phyloP scores from a whole-genome alignment of 2,888 invertebrate genomes.

The Meghimatium bilineatum region DNA sequence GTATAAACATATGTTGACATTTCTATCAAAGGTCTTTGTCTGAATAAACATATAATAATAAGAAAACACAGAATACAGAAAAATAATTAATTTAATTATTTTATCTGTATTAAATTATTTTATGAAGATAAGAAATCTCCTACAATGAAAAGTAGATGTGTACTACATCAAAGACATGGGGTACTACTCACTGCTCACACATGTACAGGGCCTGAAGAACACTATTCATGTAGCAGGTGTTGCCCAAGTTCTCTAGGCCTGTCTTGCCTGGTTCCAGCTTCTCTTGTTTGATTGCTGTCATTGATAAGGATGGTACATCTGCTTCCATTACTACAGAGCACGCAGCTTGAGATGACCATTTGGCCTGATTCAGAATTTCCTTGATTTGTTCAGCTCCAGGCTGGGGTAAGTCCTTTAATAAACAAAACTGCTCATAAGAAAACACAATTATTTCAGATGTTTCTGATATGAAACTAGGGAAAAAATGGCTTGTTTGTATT shows the following conservation, averaged over 20 bases:
- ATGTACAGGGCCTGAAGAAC: constrained; percentile 89
- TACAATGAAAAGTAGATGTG: too few species aligned
- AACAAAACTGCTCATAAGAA: too few species aligned
- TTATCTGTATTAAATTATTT: too few species aligned
- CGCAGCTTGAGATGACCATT: constrained; percentile 57
- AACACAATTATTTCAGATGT: neutral
- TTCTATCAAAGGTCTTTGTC: too few species aligned
- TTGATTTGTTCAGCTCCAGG: constrained; percentile 66
- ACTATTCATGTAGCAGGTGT: constrained; percentile 93
- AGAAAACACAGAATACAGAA: too few species aligned
- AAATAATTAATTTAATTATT: too few species aligned
- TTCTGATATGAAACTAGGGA: too few species aligned
- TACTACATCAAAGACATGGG: neutral
- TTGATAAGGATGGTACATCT: neutral
- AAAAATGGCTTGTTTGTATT: too few species aligned
- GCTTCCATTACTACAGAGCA: neutral
- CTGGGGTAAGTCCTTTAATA: constrained; percentile 64
- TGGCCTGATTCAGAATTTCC: constrained; percentile 60
- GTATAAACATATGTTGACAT: too few species aligned
- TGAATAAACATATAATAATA: too few species aligned
- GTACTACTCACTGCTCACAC: constrained; percentile 82
- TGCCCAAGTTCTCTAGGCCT: constrained; percentile 89
- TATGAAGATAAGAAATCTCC: too few species aligned
- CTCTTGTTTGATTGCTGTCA: constrained; percentile 42
- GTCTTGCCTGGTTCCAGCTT: constrained; percentile 80